These are phyloP conservation scores for Sparus aurata DNA, from an alignment of 2,797 vertebrate genomes.

Conservation along the genomic window DNA sequence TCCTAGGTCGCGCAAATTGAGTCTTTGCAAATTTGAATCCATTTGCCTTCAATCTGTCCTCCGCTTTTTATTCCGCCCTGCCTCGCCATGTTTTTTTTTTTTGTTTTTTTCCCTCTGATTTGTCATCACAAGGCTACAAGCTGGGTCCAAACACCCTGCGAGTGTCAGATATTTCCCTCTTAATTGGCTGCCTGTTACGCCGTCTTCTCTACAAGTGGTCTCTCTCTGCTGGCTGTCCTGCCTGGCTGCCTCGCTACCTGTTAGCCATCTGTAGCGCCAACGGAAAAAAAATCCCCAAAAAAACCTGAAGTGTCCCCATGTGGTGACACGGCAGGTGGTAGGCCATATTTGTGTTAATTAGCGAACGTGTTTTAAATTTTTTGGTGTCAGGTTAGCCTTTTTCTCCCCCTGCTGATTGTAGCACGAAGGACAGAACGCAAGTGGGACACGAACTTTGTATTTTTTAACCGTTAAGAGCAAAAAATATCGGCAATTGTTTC, in stretches of 20 bases:
- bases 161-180: slow-evolving; percentile 21
- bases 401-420: background rate
- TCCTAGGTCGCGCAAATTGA: background rate
- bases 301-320: background rate
- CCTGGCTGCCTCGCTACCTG: slow-evolving; percentile 8
- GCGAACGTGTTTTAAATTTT: background rate
- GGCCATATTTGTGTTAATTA: background rate
- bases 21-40: slow-evolving; percentile 8
- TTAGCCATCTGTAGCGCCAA: background rate
- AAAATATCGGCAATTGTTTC: slow-evolving; percentile 1
- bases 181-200: slow-evolving; percentile 26
- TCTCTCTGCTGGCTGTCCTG: background rate
- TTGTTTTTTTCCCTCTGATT: slow-evolving; percentile 29
- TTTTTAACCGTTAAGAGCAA: background rate
- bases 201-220: background rate
- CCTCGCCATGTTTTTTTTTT: too few species aligned
- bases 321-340: slow-evolving; percentile 10
- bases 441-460: rapidly evolving
- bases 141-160: background rate
- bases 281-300: background rate
- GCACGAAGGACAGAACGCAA: background rate
- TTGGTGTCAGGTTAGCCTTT: background rate
- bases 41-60: slow-evolving; percentile 22
- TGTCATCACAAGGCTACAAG: background rate
- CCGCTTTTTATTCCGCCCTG: background rate